phyloP scores from a whole-genome alignment of 2,113 vertebrate species.

The Gulo gulo region DNA sequence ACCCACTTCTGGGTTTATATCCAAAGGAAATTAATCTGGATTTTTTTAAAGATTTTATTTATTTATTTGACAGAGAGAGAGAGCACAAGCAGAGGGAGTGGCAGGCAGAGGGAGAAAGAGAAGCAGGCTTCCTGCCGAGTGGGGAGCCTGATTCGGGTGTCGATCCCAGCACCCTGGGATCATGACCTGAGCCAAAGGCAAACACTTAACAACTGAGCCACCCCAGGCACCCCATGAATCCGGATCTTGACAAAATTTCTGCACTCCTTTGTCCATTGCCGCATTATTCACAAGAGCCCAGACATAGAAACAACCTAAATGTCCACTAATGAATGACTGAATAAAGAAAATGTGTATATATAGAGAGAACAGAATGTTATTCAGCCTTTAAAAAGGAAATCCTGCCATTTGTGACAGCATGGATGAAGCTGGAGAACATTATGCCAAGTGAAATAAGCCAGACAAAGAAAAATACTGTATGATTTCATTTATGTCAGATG shows the following conservation, averaged over 20 bases:
- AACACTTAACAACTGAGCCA: no score
- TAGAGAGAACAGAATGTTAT: background rate
- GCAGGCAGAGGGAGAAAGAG: no score
- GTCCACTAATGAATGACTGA: background rate
- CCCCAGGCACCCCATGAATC: background rate
- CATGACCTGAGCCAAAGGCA: no score
- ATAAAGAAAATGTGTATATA: background rate
- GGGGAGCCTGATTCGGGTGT: no score
- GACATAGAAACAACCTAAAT: background rate
- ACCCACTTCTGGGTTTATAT: background rate
- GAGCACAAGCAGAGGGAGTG: no score
- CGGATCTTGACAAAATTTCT: background rate
- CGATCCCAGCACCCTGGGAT: no score
- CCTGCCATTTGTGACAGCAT: background rate
- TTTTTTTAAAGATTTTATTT: background rate
- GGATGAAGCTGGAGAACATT: background rate
- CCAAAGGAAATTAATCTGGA: background rate
- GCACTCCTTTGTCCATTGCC: background rate
- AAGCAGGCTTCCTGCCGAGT: no score
- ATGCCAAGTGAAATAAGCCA: background rate
- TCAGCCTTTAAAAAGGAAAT: background rate
- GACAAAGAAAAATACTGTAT: background rate
- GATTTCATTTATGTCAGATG: background rate
- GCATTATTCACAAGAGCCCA: background rate
- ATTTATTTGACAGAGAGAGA: no score